phyloP scores from a whole-genome alignment of 2,888 invertebrate genomes.

The Resseliella maxima region DNA sequence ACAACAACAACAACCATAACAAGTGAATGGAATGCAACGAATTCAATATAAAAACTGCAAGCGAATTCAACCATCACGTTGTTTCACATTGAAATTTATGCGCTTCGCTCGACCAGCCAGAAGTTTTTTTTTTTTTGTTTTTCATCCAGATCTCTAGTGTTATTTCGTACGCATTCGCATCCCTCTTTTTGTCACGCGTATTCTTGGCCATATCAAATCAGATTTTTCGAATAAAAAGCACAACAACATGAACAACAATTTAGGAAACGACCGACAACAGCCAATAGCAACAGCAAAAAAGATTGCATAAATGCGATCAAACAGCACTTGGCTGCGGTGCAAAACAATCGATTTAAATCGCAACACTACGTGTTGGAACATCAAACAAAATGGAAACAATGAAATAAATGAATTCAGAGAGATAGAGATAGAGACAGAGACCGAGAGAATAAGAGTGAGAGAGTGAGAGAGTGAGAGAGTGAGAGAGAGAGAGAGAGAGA shows the following conservation, averaged over 20 bases:
- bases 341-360: slow-evolving; percentile 37
- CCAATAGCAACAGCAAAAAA: neutral
- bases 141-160: neutral
- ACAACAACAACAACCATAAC: no score
- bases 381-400: slow-evolving; percentile 15
- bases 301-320: slow-evolving; percentile 9
- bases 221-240: slow-evolving; percentile 7
- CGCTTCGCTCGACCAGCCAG: slow-evolving; percentile 3
- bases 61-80: slow-evolving; percentile 9
- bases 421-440: neutral
- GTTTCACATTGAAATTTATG: neutral
- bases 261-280: no score
- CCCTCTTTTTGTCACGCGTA: neutral
- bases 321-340: slow-evolving; percentile 28
- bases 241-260: neutral
- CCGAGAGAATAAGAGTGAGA: no score
- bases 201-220: neutral
- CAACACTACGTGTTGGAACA: slow-evolving; percentile 22
- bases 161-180: neutral
- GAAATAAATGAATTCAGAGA: slow-evolving; percentile 12
- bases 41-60: neutral
- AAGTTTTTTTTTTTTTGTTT: neutral
- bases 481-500: no score
- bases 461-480: no score
- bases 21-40: no score